A percentile compares a stretch with the other conserved stretches of the same genome.
Conservation (phyloP, 2,797 vertebrate species). For the Enteromius viviparus region DNA sequence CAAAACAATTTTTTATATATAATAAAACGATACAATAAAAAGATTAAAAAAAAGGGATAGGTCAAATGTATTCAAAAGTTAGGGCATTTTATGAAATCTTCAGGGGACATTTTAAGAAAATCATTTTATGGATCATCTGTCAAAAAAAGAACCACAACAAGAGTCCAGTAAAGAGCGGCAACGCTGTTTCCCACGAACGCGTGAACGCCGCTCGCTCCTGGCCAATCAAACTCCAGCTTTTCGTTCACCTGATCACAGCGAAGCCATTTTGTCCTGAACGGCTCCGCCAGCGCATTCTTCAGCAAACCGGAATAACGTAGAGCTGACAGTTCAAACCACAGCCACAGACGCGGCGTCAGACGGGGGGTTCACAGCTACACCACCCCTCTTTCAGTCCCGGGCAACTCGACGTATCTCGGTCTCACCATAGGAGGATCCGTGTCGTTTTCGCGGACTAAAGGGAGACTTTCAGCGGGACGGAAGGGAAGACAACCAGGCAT, state of each 20-base stretch:
- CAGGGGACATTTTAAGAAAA: neutral
- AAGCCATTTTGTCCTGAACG: conserved; percentile 84
- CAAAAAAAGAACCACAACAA: neutral
- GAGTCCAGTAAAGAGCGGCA: conserved; percentile 6
- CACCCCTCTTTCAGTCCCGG: neutral
- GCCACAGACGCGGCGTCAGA: conserved; percentile 1
- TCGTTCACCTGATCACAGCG: conserved; percentile 82
- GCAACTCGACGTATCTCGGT: conserved; percentile 25
- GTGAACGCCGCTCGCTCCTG: conserved; percentile 31
- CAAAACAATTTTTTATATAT: neutral
- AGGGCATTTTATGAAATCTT: neutral
- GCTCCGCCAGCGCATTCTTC: conserved; percentile 55
- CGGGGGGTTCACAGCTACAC: neutral
- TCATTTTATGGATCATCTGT: neutral
- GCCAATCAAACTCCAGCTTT: conserved; percentile 52
- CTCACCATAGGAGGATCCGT: neutral
- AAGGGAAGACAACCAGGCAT: conserved; percentile 39
- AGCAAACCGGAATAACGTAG: conserved; percentile 53
- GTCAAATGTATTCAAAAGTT: neutral
- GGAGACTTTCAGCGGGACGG: conserved; percentile 41
- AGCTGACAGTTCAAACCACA: conserved; percentile 47
- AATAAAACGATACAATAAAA: neutral
- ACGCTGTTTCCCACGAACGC: neutral
- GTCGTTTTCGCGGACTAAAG: conserved; percentile 15
- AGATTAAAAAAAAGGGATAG: neutral